These are phyloP conservation scores for Nasonia vitripennis DNA, from an alignment of 1,140 invertebrate species.

Conservation along the genomic window DNA sequence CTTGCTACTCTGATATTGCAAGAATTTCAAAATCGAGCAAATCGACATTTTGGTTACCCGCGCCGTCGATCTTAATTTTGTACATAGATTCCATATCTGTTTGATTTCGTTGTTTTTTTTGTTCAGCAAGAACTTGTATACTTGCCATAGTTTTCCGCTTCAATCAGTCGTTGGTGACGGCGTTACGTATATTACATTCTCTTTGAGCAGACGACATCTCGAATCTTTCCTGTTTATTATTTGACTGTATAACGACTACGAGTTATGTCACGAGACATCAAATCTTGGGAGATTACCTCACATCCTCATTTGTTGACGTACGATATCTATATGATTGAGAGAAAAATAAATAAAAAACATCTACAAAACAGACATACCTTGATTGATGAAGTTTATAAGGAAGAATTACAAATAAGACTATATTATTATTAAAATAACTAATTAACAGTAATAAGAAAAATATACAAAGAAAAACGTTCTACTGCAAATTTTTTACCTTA, in stretches of 20 bases:
- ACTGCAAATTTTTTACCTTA: constrained; percentile 74
- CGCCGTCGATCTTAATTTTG: not conserved
- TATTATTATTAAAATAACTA: not conserved
- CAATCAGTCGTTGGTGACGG: constrained; percentile 18
- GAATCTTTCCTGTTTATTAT: not conserved
- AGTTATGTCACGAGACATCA: not conserved
- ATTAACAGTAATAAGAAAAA: not conserved
- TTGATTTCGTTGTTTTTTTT: constrained; percentile 4
- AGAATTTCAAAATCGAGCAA: not conserved
- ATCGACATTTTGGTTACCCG: constrained; percentile 33
- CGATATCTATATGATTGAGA: constrained; percentile 4
- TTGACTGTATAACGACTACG: not conserved
- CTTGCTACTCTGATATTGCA: not conserved
- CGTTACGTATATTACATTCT: not conserved
- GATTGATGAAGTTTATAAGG: constrained; percentile 23
- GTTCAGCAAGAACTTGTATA: not conserved
- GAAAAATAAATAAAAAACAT: not conserved
- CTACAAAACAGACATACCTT: not conserved
- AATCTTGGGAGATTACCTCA: constrained; percentile 7
- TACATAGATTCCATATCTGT: constrained; percentile 31
- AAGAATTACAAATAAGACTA: not conserved
- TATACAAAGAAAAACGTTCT: constrained; percentile 66
- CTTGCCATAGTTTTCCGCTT: constrained; percentile 17
- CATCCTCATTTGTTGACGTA: not conserved
- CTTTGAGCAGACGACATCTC: not conserved